Conservation (phyloP, 2,113 vertebrate species). For the Rallus limicola region DNA sequence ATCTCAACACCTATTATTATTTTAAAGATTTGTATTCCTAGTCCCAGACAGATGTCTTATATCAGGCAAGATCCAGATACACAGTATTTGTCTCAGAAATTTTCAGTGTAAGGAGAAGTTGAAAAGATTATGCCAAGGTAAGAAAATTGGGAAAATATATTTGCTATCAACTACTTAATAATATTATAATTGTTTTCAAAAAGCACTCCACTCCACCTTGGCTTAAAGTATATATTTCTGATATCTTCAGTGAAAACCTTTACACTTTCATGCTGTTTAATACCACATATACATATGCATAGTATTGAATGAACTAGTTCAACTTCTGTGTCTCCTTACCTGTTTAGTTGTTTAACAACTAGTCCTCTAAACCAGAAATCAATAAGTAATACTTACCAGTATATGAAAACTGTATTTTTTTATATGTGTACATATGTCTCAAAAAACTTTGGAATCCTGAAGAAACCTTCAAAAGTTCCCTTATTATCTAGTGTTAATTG, state of each 20-base stretch:
- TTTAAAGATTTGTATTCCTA: background rate
- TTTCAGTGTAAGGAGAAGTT: background rate
- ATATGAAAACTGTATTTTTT: background rate
- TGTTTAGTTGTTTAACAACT: background rate
- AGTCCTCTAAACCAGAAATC: background rate
- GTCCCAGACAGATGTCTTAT: background rate
- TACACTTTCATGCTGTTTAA: background rate
- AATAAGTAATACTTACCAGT: background rate
- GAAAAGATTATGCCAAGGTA: background rate
- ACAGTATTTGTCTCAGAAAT: background rate
- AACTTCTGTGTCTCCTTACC: background rate
- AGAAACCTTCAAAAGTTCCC: conserved; percentile 10
- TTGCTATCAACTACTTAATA: background rate
- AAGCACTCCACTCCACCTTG: background rate
- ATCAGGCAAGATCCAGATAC: background rate
- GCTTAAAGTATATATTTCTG: background rate
- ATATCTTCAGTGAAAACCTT: background rate
- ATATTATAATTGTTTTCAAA: background rate
- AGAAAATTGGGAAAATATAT: background rate
- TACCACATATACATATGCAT: background rate
- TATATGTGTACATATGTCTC: background rate
- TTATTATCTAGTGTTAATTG: background rate
- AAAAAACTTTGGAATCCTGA: conserved; percentile 26
- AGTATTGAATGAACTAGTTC: background rate
- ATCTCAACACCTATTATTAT: background rate